Conservation (phyloP, 2,113 vertebrate species). For the Limnothrissa miodon region DNA sequence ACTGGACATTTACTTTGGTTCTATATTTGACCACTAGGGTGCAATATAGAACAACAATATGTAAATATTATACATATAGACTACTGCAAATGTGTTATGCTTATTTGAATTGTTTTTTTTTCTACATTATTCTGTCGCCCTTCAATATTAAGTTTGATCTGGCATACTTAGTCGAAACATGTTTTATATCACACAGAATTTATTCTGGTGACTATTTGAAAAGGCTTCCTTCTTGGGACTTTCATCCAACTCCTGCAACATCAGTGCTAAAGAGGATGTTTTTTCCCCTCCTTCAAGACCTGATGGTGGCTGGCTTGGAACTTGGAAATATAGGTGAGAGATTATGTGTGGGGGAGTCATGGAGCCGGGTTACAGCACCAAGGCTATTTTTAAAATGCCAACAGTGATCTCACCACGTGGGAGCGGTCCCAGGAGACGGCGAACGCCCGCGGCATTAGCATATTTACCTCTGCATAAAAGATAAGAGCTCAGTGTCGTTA, state of each 20-base stretch:
- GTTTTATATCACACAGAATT: background rate
- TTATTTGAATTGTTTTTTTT: background rate
- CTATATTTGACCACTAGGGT: background rate
- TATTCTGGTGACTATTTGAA: background rate
- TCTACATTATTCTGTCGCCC: background rate
- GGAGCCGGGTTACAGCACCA: slow-evolving; percentile 59
- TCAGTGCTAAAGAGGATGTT: background rate
- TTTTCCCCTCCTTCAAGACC: background rate
- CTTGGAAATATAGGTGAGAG: slow-evolving; percentile 55
- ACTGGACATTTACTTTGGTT: background rate
- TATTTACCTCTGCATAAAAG: slow-evolving; percentile 44
- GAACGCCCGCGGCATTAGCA: slow-evolving; percentile 65
- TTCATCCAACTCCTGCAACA: background rate
- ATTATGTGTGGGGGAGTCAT: slow-evolving; percentile 54
- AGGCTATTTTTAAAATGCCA: slow-evolving; percentile 73
- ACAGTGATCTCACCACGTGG: slow-evolving; percentile 64
- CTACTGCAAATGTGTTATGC: background rate
- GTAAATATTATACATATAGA: background rate
- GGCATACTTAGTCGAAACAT: background rate
- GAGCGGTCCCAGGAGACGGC: slow-evolving; percentile 61
- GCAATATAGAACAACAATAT: background rate
- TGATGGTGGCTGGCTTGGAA: slow-evolving; percentile 40
- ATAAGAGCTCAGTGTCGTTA: slow-evolving; percentile 41
- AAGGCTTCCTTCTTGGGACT: background rate
- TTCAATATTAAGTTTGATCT: background rate